phyloP scores from a whole-genome alignment of 2,888 invertebrate species.

The Drepanosiphum platanoidis region DNA sequence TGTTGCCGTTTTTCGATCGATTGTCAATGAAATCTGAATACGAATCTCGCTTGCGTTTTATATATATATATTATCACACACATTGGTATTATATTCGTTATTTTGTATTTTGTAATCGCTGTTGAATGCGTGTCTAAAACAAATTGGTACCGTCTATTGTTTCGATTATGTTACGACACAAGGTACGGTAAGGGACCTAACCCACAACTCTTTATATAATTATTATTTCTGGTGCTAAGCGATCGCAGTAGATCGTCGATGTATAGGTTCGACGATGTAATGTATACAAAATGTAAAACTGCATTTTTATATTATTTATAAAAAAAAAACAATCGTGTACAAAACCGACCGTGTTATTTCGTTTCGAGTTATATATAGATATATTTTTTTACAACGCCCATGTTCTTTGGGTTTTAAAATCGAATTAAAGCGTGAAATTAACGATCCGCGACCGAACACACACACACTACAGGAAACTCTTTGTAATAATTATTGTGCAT shows the following conservation, averaged over 20 bases:
- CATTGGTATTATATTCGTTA: background rate
- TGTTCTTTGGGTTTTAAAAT: slow-evolving; percentile 40
- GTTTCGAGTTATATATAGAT: background rate
- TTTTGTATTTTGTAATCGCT: slow-evolving; percentile 23
- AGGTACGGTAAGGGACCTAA: background rate
- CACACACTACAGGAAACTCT: slow-evolving; percentile 32
- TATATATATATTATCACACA: background rate
- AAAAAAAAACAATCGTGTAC: background rate
- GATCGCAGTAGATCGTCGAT: background rate
- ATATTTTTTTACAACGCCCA: slow-evolving; percentile 20
- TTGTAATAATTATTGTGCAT: background rate
- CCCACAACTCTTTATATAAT: slow-evolving; percentile 5
- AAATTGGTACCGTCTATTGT: slow-evolving; percentile 32
- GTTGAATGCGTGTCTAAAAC: slow-evolving; percentile 6
- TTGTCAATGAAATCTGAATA: background rate
- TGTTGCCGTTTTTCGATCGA: background rate
- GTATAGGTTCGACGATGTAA: background rate
- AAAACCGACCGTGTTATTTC: background rate
- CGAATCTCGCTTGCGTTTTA: slow-evolving; percentile 20
- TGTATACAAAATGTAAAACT: background rate
- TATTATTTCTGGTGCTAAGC: slow-evolving; percentile 15
- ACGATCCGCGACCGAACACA: slow-evolving; percentile 31
- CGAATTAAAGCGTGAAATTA: slow-evolving; percentile 47
- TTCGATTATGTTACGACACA: background rate
- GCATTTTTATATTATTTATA: too few species aligned